Evolutionary conservation across 1,140 invertebrate genomes (phyloP), one percentile per base, ranked within the genome.

Genomic region (Rhagoletis zephyria): DNA sequence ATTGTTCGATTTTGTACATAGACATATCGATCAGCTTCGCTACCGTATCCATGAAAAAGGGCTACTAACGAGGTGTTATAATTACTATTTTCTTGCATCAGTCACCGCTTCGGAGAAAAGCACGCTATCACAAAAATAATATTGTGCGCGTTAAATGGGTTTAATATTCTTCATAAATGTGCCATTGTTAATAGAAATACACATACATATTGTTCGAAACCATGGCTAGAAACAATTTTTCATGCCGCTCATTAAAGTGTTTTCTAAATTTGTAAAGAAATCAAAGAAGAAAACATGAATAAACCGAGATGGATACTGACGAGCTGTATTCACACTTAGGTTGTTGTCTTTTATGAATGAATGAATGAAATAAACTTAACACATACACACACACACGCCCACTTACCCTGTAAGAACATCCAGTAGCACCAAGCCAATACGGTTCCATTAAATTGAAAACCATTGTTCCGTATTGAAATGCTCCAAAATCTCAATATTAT

Each of bases 31-130:
- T 81, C 30, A 30, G 30, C 30, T 51, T 12, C 9, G 74, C 74
- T 81, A 56, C 74, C 48, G 74, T n/a, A 81, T 56, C 74, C 45
- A 81, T 81, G 74, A 51, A 81, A 56, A 56, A 42, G 30, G 30
- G 89, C 85, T 88, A 90, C 91, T 91, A 91, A 91, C 91, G 91
- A 91, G 91, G 88, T 91, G 91, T 90, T 90, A 91, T 90, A 91
- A 91, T 91, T 74, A 56, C 51, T 14, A 81, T 81, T 81, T 90
- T 89, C 91, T 89, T 81, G 30, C 40, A 63, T 56, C 30, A 30
- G 12, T 19, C 12, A 67, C 61, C 45, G 42, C 85, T 56, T 9
- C 30, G 9, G 42, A 81, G 16, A 81, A 81, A 59, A 56, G 74
- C 42, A 81, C 6, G 56, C 14, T 14, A 81, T 42, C 60, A 60